Percentiles rank a stretch among this genome's conserved stretches.
Evolutionary conservation across 2,113 vertebrate genomes (phyloP).

Genomic region (Gulo gulo): DNA sequence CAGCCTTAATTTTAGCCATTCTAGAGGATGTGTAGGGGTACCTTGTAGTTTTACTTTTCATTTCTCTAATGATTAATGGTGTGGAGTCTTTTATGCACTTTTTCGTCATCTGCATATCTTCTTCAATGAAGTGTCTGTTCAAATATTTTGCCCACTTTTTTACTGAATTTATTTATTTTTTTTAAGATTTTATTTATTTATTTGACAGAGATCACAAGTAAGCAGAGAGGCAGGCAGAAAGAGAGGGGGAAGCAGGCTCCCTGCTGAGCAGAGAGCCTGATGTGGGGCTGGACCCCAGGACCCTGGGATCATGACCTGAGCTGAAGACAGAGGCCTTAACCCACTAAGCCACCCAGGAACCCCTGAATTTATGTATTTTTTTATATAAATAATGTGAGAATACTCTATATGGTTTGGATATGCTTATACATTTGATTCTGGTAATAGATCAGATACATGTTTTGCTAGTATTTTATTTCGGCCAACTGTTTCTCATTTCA

Average conservation of each 20-base stretch:
- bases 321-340: too few species aligned
- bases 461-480: not conserved
- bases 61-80: not conserved
- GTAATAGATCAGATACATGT: not conserved
- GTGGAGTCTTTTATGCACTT: not conserved
- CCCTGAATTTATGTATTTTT: not conserved
- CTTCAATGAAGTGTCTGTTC: not conserved
- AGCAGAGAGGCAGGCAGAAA: too few species aligned
- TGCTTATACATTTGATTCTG: not conserved
- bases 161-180: not conserved
- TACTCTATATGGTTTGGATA: not conserved
- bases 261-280: too few species aligned
- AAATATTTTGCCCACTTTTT: not conserved
- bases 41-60: constrained; percentile 19
- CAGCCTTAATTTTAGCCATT: not conserved
- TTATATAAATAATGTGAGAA: not conserved
- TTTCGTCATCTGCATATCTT: not conserved
- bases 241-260: too few species aligned
- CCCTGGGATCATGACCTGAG: too few species aligned
- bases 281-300: too few species aligned
- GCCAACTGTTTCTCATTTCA: constrained; percentile 20
- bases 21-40: not conserved
- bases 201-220: too few species aligned
- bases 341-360: too few species aligned
- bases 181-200: too few species aligned